Evolutionary conservation across 2,113 vertebrate species (phyloP).

Genomic region (Pituophis catenifer): DNA sequence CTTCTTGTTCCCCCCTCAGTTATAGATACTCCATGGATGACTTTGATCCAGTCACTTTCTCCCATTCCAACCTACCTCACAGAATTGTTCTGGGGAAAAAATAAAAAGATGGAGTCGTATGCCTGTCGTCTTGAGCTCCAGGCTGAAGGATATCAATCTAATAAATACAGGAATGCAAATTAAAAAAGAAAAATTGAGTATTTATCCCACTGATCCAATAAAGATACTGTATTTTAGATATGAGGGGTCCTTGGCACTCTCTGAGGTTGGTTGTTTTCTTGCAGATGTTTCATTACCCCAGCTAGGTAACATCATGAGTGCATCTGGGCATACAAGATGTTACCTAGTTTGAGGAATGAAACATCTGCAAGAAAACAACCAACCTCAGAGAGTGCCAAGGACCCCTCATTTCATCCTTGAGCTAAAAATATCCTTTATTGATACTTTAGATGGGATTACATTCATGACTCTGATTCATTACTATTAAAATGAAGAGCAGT

Average conservation of each 20-base stretch:
- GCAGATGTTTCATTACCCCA: not conserved
- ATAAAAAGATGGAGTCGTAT: not conserved
- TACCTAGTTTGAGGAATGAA: not conserved
- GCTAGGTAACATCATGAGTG: not conserved
- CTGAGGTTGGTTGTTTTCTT: not conserved
- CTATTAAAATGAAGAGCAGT: conserved; percentile 27
- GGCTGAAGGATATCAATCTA: not conserved
- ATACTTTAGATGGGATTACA: conserved; percentile 24
- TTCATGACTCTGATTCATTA: conserved; percentile 38
- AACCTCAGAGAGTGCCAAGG: not conserved
- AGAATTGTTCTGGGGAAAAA: not conserved
- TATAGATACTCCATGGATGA: not conserved
- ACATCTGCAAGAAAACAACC: not conserved
- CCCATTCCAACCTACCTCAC: not conserved
- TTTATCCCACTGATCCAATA: conserved; percentile 23
- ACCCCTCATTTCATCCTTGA: not conserved
- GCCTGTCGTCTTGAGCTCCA: not conserved
- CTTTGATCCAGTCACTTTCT: not conserved
- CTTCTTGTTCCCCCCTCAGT: not conserved
- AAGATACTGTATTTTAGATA: not conserved
- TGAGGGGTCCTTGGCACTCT: not conserved
- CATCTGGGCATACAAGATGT: not conserved
- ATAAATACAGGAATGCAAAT: not conserved
- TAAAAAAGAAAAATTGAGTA: not conserved
- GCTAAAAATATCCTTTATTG: not conserved